Evolutionary conservation across 2,113 vertebrate genomes (phyloP), one percentile per base, ranked within the genome.

Genomic region (Eclectus roratus): DNA sequence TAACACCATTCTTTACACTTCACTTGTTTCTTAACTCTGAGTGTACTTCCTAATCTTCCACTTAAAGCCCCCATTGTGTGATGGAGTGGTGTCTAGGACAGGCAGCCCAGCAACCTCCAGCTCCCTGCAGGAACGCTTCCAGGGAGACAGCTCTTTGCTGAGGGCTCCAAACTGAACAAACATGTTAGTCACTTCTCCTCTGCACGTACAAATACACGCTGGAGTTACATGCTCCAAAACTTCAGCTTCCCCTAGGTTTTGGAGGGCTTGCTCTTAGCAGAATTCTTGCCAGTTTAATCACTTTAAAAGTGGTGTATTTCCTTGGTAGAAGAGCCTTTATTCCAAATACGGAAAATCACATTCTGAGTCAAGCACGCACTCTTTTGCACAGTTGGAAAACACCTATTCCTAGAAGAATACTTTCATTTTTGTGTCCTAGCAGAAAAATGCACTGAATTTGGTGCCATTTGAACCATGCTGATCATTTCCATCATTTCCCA

Each of bases 321-420:
- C 43, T 83, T 3, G 0, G 52, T 16, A 88, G 68, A 80, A 87
- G 20, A 65, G 21, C 15, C 29, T 87, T 93, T 82, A 80, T 72
- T 90, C 76, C 88, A 71, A 39, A 80, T 33, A 66, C 0, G 0
- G 50, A 85, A 82, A 44, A 71, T 63, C 63, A 28, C 33, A 80
- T 47, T 70, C 53, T 39, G 25, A 89, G 50, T 68, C 29, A 86
- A 86, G 64, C 28, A 69, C 24, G 25, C 5, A 4, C 41, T 65
- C 41, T 83, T 71, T 50, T 39, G 46, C 72, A 88, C 46, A 93
- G 65, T 28, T 95, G 79, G 77, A 88, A 84, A 91, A 83, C 50
- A 89, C 68, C 60, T 78, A 63, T 83, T 95, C 69, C 82, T 95
- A 50, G 47, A 96, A 93, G 60, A 90, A 52, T 74, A 66, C 21